Percentiles rank a stretch among this genome's conserved stretches.
These are phyloP conservation scores for Hyposmocoma kahamanoa DNA, from an alignment of 1,140 invertebrate genomes.

Conservation along the genomic window DNA sequence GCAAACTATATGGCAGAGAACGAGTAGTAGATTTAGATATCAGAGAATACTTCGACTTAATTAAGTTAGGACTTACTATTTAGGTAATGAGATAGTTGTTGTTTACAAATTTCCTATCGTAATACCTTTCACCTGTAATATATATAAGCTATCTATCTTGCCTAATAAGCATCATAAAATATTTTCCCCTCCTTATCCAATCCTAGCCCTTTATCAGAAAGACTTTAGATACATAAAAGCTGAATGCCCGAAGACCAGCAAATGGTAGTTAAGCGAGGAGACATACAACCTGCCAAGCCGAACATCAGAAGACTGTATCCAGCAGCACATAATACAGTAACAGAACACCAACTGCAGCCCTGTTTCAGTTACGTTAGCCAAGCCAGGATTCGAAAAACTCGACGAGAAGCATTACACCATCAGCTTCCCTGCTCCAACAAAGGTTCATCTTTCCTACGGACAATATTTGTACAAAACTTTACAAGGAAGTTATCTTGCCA, in stretches of 20 bases:
- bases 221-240: neutral
- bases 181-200: neutral
- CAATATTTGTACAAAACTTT: constrained; percentile 10
- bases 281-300: neutral
- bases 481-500: constrained; percentile 16
- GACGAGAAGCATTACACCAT: constrained; percentile 18
- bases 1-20: constrained; percentile 15
- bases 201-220: neutral
- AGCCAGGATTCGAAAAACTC: constrained; percentile 15
- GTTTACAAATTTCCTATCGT: constrained; percentile 27
- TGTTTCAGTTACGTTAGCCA: constrained; percentile 5
- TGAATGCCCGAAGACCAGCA: neutral
- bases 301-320: constrained; percentile 12
- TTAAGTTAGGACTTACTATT: constrained; percentile 28
- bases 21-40: constrained; percentile 22
- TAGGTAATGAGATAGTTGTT: constrained; percentile 22
- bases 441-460: constrained; percentile 13
- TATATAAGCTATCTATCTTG: constrained; percentile 25
- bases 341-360: constrained; percentile 6
- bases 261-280: constrained; percentile 1
- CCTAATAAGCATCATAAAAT: no score
- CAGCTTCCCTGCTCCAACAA: constrained; percentile 13
- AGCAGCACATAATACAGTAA: constrained; percentile 9
- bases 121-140: constrained; percentile 12
- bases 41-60: constrained; percentile 30